A percentile compares a stretch with the other conserved stretches of the same genome.
These are phyloP conservation scores for Anolis apletophallus DNA, from an alignment of 2,797 vertebrate species.

Conservation along the genomic window DNA sequence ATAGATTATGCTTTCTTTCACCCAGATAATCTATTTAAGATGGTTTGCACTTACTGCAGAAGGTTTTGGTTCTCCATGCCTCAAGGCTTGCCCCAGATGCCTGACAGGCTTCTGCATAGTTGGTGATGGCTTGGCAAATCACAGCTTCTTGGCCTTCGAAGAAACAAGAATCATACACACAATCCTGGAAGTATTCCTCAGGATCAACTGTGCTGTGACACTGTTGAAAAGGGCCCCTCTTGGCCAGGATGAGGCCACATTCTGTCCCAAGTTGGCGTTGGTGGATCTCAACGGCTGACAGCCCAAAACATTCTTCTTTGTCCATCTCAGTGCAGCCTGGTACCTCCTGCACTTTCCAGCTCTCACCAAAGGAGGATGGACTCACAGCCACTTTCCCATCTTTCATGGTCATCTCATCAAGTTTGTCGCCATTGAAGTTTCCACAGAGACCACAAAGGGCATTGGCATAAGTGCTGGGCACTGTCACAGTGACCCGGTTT, in stretches of 20 bases:
- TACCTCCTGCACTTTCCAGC: slow-evolving; percentile 74
- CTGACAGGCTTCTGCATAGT: slow-evolving; percentile 79
- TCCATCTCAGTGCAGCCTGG: slow-evolving; percentile 73
- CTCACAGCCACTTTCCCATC: slow-evolving; percentile 33
- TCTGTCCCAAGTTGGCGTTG: fast-evolving
- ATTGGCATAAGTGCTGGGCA: slow-evolving; percentile 75
- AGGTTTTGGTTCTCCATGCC: slow-evolving; percentile 77
- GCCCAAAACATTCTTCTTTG: slow-evolving; percentile 63
- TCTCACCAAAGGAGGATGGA: slow-evolving; percentile 67
- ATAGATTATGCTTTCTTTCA: not conserved
- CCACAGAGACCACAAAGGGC: slow-evolving; percentile 84
- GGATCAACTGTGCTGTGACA: slow-evolving; percentile 78
- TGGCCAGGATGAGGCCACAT: slow-evolving; percentile 75
- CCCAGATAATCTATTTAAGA: too few relatives aligned
- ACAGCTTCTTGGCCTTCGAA: slow-evolving; percentile 68
- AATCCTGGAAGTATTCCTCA: slow-evolving; percentile 72
- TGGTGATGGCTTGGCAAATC: slow-evolving; percentile 74
- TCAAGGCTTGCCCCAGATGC: slow-evolving; percentile 62
- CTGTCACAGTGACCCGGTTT: slow-evolving; percentile 58
- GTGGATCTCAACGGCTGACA: fast-evolving
- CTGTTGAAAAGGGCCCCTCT: slow-evolving; percentile 77
- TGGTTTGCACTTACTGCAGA: slow-evolving; percentile 78
- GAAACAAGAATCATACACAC: slow-evolving; percentile 80
- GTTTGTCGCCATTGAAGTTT: slow-evolving; percentile 75
- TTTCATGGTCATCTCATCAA: slow-evolving; percentile 75